A percentile compares a stretch with the other conserved stretches of the same genome.
phyloP scores from a whole-genome alignment of 2,888 invertebrate genomes.

The Uloborus plumipes region DNA sequence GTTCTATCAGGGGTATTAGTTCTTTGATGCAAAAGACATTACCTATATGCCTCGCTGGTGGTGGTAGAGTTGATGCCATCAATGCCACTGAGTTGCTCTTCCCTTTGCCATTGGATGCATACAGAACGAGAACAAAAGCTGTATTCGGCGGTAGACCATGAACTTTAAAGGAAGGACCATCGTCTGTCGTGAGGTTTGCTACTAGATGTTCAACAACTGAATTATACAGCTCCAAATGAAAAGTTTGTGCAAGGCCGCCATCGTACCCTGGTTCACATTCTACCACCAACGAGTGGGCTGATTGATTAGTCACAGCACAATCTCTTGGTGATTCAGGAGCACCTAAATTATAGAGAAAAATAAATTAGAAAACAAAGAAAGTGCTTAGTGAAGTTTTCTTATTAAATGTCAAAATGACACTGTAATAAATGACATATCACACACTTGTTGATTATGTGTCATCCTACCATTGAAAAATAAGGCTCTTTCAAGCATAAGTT shows the following conservation, averaged over 20 bases:
- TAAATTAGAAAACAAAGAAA: no score
- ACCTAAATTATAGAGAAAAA: slow-evolving; percentile 74
- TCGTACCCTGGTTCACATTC: slow-evolving; percentile 90
- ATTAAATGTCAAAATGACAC: no score
- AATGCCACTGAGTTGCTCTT: slow-evolving; percentile 60
- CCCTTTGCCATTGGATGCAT: slow-evolving; percentile 64
- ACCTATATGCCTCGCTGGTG: slow-evolving; percentile 54
- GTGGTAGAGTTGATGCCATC: slow-evolving; percentile 62
- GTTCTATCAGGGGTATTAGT: no score
- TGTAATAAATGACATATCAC: no score
- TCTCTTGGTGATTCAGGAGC: slow-evolving; percentile 94
- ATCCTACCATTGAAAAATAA: no score
- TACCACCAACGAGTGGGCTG: slow-evolving; percentile 85
- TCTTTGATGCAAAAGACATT: background rate
- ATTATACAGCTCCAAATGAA: slow-evolving; percentile 82
- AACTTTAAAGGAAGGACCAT: slow-evolving; percentile 47
- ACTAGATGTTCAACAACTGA: slow-evolving; percentile 69
- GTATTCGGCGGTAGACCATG: slow-evolving; percentile 56
- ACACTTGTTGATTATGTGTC: no score
- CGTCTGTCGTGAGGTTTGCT: slow-evolving; percentile 40
- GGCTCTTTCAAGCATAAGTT: no score
- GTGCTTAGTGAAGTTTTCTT: no score
- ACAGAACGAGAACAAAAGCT: slow-evolving; percentile 61
- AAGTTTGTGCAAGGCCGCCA: slow-evolving; percentile 88
- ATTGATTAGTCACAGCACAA: slow-evolving; percentile 88